Evolutionary conservation across 2,113 vertebrate genomes (phyloP), one percentile per base, ranked within the genome.

Genomic region (Okapia johnstoni): DNA sequence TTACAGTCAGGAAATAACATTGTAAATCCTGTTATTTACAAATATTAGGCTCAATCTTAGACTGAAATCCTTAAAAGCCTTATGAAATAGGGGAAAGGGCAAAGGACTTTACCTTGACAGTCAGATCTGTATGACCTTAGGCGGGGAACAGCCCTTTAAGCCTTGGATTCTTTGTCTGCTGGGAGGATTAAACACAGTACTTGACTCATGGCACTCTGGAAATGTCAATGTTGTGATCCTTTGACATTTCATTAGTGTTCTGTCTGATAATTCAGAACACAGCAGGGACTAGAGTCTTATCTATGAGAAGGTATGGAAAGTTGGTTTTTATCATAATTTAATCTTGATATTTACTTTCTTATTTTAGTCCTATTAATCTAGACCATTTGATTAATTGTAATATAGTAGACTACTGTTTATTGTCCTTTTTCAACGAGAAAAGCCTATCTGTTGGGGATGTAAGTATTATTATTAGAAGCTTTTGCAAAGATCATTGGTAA

Each of bases 401-500:
- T 88, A 66, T 15, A 63, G 40, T 90, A 70, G 12, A 46, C 5
- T 90, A 43, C 57, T 94, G 9, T 92, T 85, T 60, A 46, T 86
- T 93, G 61, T 96, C 13, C 76, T 55, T 94, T 96, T 66, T 30
- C n/a, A 63, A 3, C 63, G 23, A 17, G 79, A 89, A 79, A 87
- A 85, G 57, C 2, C 80, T 90, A 17, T 92, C 21, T 83, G 8
- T 90, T 76, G 36, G n/a, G 63, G 43, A 87, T 70, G 9, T 70
- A 70, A 55, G 43, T 93, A 73, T 73, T 73, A 70, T 40, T 36
- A 70, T 21, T 73, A 88, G 63, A 79, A 43, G 61, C 55, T 96
- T 96, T 76, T 87, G 40, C 40, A 87, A 66, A 94, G 96, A 80
- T 88, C 33, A 86, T 87, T 95, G 28, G 30, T 97, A 66, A 58